A percentile compares a stretch with the other conserved stretches of the same genome.
Evolutionary conservation across 2,113 vertebrate species (phyloP).

Genomic region (Acanthochromis polyacanthus): DNA sequence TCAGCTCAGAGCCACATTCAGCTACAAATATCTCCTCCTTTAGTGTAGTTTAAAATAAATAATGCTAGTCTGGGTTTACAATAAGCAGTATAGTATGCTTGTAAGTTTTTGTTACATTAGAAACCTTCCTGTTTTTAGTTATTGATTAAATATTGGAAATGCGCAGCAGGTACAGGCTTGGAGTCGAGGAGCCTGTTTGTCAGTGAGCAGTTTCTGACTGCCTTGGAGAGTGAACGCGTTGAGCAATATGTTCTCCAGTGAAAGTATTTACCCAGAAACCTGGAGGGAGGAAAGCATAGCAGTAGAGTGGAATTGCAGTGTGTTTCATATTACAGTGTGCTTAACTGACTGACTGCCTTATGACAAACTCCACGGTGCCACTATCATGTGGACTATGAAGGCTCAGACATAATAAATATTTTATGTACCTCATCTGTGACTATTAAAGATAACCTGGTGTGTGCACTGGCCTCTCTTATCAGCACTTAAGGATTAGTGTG

Average conservation of each 20-base stretch:
- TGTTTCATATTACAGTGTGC: slow-evolving; percentile 41
- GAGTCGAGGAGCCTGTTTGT: slow-evolving; percentile 28
- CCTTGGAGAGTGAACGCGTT: slow-evolving; percentile 30
- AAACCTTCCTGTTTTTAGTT: background rate
- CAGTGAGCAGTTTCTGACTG: slow-evolving; percentile 5
- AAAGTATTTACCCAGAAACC: slow-evolving; percentile 51
- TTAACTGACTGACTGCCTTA: slow-evolving; percentile 16
- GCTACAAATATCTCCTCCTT: background rate
- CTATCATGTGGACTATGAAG: background rate
- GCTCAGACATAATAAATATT: background rate
- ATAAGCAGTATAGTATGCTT: background rate
- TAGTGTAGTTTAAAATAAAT: background rate
- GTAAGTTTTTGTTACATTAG: background rate
- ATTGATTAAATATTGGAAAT: background rate
- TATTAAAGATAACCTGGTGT: background rate
- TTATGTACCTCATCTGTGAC: background rate
- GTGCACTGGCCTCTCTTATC: slow-evolving; percentile 34
- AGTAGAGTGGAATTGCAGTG: slow-evolving; percentile 1
- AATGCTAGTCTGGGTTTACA: background rate
- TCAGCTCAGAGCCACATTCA: background rate
- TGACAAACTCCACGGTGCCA: background rate
- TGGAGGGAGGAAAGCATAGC: slow-evolving; percentile 18
- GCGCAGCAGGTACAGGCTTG: background rate
- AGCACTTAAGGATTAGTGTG: slow-evolving; percentile 20
- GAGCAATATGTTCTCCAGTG: slow-evolving; percentile 61